Conservation (phyloP, 1,140 invertebrate species). For the Bombus sylvicola region DNA sequence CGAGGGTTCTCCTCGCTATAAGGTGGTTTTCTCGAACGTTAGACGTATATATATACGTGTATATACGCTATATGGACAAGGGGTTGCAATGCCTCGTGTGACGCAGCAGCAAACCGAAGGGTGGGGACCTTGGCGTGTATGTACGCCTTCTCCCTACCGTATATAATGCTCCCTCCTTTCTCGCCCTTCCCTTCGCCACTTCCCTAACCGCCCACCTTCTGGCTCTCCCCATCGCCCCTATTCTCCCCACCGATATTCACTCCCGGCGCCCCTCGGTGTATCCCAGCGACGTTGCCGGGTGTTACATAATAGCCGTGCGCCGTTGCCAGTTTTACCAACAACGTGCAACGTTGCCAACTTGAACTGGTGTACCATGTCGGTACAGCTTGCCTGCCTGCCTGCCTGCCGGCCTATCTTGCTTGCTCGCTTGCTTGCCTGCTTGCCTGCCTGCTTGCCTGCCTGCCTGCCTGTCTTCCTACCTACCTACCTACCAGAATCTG, state of each 20-base stretch:
- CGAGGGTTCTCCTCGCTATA: constrained; percentile 41
- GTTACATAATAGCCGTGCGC: constrained; percentile 78
- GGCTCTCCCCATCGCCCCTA: constrained; percentile 59
- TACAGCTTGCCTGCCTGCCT: constrained; percentile 24
- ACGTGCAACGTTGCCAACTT: constrained; percentile 77
- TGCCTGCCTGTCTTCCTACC: constrained; percentile 5
- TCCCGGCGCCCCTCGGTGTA: constrained; percentile 59
- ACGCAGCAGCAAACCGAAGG: constrained; percentile 65
- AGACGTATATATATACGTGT: not conserved
- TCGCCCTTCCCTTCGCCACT: constrained; percentile 39
- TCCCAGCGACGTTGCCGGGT: constrained; percentile 78
- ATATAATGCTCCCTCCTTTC: constrained; percentile 42
- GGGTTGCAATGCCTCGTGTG: constrained; percentile 77
- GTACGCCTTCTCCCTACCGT: constrained; percentile 54
- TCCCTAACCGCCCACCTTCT: constrained; percentile 55
- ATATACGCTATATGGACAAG: constrained; percentile 66
- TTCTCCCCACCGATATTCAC: constrained; percentile 68
- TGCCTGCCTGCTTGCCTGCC: not conserved
- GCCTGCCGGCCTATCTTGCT: not conserved
- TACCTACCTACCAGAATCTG: constrained; percentile 44
- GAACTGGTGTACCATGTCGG: constrained; percentile 64
- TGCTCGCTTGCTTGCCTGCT: not conserved
- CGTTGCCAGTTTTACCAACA: constrained; percentile 65
- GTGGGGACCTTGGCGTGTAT: constrained; percentile 62
- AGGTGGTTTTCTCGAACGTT: constrained; percentile 52